Conservation (phyloP, 2,888 invertebrate species). For the Rhagonycha fulva region DNA sequence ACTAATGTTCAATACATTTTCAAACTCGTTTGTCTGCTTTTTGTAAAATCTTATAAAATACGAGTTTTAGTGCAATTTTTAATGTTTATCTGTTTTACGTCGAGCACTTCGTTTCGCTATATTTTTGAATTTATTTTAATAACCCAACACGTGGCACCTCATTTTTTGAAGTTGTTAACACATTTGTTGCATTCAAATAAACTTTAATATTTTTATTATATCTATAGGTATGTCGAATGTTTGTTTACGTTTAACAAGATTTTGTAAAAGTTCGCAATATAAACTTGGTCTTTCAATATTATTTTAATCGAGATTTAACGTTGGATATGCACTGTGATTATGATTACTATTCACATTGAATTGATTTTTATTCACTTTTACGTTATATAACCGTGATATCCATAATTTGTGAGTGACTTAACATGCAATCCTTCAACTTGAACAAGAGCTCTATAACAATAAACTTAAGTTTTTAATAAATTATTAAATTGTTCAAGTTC, state of each 20-base stretch:
- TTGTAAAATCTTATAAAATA: background rate
- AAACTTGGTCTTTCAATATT: too few species aligned
- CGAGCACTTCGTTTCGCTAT: conserved; percentile 22
- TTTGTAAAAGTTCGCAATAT: background rate
- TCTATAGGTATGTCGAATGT: background rate
- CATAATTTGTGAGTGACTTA: too few species aligned
- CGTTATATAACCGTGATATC: too few species aligned
- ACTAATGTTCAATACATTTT: background rate
- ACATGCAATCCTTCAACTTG: too few species aligned
- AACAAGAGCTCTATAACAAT: background rate
- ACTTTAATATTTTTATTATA: background rate
- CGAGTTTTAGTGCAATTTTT: background rate
- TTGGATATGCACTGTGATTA: too few species aligned
- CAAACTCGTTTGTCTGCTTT: background rate
- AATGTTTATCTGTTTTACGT: conserved; percentile 27
- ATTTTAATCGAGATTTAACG: too few species aligned
- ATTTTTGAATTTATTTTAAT: conserved; percentile 33
- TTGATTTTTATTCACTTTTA: too few species aligned
- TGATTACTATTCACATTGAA: too few species aligned
- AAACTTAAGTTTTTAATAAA: background rate
- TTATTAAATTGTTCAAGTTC: background rate
- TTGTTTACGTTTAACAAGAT: background rate
- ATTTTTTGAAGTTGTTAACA: background rate
- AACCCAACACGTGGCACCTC: conserved; percentile 6
- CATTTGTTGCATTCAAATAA: background rate